phyloP scores from a whole-genome alignment of 2,888 invertebrate genomes.

The Lithophane socia region DNA sequence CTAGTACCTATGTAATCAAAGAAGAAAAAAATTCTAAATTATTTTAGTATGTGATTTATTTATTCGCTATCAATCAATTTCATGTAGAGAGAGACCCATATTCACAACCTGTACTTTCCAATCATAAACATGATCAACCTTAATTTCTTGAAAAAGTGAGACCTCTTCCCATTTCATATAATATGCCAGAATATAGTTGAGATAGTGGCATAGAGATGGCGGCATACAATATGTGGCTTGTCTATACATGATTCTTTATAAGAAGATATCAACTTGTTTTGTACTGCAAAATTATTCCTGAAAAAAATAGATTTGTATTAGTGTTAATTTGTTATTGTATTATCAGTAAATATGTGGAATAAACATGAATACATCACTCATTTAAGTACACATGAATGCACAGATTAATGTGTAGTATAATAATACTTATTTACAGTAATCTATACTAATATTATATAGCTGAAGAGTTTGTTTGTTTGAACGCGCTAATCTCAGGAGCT shows the following conservation, averaged over 20 bases:
- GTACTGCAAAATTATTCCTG: neutral
- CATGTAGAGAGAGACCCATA: too few relatives aligned
- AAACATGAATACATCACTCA: neutral
- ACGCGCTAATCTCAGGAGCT: too few relatives aligned
- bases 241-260: neutral
- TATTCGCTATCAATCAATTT: neutral
- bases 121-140: neutral
- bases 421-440: too few relatives aligned
- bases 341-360: neutral
- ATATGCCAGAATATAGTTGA: neutral
- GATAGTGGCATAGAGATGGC: too few relatives aligned
- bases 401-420: neutral
- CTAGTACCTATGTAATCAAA: neutral
- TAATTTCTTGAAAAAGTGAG: neutral
- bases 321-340: neutral
- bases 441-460: too few relatives aligned
- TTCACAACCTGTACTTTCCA: neutral
- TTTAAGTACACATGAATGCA: neutral
- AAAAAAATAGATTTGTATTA: neutral
- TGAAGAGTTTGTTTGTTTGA: too few relatives aligned
- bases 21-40: neutral
- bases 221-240: neutral
- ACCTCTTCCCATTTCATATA: neutral
- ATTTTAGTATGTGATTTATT: neutral
- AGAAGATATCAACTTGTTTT: too few relatives aligned